Conservation (phyloP, 1,140 invertebrate genomes). For the Oscheius sp. region DNA sequence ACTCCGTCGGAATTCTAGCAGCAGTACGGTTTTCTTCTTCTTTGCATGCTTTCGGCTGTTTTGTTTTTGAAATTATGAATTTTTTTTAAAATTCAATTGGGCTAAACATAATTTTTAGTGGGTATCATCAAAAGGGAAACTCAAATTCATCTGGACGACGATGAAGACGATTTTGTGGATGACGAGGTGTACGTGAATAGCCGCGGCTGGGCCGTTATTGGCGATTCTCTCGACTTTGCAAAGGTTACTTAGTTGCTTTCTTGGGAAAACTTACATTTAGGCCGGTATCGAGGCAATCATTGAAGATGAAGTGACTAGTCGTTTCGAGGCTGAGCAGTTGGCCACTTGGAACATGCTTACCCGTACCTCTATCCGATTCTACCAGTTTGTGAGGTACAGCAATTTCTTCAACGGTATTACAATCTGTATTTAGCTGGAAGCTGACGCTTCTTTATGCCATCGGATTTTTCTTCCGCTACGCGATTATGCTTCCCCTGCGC, state of each 20-base stretch:
- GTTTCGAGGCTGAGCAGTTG: slow-evolving; percentile 59
- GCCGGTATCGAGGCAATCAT: slow-evolving; percentile 60
- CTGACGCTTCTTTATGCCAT: slow-evolving; percentile 35
- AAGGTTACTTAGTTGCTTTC: slow-evolving; percentile 15
- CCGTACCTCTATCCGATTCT: slow-evolving; percentile 46
- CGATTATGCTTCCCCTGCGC: slow-evolving; percentile 32
- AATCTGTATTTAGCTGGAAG: slow-evolving; percentile 40
- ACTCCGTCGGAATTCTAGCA: neutral
- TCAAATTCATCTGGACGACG: slow-evolving; percentile 32
- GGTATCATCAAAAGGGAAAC: slow-evolving; percentile 38
- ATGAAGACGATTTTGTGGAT: slow-evolving; percentile 16
- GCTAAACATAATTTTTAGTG: neutral
- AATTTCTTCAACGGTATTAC: slow-evolving; percentile 5
- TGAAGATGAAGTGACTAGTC: slow-evolving; percentile 60
- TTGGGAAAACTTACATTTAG: slow-evolving; percentile 18
- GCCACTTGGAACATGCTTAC: slow-evolving; percentile 60
- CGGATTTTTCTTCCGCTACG: slow-evolving; percentile 42
- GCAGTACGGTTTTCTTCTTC: neutral
- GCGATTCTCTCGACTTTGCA: slow-evolving; percentile 29
- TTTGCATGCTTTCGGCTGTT: neutral
- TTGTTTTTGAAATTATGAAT: neutral
- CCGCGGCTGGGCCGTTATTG: slow-evolving; percentile 38
- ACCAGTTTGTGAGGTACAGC: slow-evolving; percentile 37
- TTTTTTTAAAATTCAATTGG: neutral
- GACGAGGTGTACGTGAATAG: slow-evolving; percentile 35